Percentiles rank a stretch among this genome's conserved stretches.
phyloP scores from a whole-genome alignment of 2,888 invertebrate genomes.

The Craniophora ligustri region DNA sequence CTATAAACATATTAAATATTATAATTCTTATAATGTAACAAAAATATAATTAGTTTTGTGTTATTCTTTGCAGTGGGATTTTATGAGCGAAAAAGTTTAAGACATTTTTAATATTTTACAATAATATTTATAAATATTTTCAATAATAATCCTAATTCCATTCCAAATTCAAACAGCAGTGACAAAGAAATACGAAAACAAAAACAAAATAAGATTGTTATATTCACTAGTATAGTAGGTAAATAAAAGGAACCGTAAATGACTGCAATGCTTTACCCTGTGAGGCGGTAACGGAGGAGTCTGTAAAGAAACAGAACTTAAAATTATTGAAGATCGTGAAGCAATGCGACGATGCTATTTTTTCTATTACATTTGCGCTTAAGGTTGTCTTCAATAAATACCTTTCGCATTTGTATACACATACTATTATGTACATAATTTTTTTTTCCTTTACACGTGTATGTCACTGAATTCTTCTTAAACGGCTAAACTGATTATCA shows the following conservation, averaged over 20 bases:
- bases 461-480: too few relatives aligned
- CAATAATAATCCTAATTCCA: constrained; percentile 20
- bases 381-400: background rate
- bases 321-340: constrained; percentile 41
- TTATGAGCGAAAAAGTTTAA: too few relatives aligned
- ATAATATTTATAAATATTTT: background rate
- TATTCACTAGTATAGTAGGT: too few relatives aligned
- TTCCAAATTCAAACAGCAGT: constrained; percentile 16
- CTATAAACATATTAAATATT: too few relatives aligned
- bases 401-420: too few relatives aligned
- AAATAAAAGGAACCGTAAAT: constrained; percentile 38
- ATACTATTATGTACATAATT: too few relatives aligned
- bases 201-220: constrained; percentile 20
- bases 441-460: too few relatives aligned
- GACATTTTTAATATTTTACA: too few relatives aligned
- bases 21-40: too few relatives aligned
- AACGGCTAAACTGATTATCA: too few relatives aligned
- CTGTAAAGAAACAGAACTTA: constrained; percentile 21
- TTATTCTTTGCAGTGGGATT: too few relatives aligned
- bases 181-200: background rate
- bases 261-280: constrained; percentile 30
- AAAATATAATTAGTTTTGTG: too few relatives aligned
- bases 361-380: background rate
- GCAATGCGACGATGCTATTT: constrained; percentile 54
- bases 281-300: constrained; percentile 37